Evolutionary conservation across 2,113 vertebrate species (phyloP).

Genomic region (Melanostigma gelatinosum): DNA sequence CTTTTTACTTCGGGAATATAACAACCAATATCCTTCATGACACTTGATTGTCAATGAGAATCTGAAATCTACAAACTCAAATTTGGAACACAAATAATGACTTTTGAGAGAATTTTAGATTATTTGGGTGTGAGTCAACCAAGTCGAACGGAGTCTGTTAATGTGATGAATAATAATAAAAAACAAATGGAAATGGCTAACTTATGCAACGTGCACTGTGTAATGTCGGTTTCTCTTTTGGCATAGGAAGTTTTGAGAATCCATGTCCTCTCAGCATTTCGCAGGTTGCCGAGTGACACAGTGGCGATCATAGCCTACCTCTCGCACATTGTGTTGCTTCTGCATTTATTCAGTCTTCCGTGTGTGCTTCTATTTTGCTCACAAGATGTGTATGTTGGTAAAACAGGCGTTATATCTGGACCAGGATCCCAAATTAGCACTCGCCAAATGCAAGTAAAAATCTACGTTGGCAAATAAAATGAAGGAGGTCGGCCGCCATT

Average conservation of each 20-base stretch:
- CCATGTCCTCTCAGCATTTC: not conserved
- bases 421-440: not conserved
- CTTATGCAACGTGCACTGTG: not conserved
- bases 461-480: not conserved
- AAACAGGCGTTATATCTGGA: not conserved
- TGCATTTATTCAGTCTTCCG: not conserved
- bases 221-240: not conserved
- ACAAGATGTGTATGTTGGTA: not conserved
- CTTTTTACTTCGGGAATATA: constrained; percentile 12
- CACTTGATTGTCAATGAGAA: constrained; percentile 2
- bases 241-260: not conserved
- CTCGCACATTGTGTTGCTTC: not conserved
- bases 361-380: not conserved
- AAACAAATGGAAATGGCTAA: not conserved
- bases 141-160: not conserved
- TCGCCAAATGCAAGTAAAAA: not conserved
- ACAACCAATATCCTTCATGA: not conserved
- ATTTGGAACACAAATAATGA: not conserved
- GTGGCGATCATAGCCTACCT: not conserved
- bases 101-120: not conserved
- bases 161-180: not conserved
- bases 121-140: not conserved
- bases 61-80: not conserved
- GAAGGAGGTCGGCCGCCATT: not conserved
- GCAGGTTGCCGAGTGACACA: not conserved